Evolutionary conservation across 2,797 vertebrate genomes (phyloP).

Genomic region (Scarus forsteni): DNA sequence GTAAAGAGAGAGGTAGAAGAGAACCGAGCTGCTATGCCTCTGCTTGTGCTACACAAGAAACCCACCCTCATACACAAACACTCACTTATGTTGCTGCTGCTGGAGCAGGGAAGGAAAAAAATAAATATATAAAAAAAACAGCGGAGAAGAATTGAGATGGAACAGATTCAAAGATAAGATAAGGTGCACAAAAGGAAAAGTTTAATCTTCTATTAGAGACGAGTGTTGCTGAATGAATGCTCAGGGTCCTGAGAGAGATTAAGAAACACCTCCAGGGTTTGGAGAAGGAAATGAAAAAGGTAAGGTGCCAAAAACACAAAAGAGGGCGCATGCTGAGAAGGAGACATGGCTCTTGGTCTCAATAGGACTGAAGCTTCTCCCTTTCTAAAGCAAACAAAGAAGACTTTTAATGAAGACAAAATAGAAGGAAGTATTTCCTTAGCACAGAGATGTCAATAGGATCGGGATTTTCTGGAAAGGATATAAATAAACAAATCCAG

Average conservation of each 20-base stretch:
- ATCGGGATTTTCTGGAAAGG: too few relatives aligned
- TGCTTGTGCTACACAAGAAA: constrained; percentile 16
- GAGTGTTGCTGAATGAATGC: neutral
- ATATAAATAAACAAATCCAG: too few relatives aligned
- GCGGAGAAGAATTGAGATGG: constrained; percentile 7
- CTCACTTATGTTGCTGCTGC: neutral
- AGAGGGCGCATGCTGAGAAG: neutral
- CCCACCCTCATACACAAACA: constrained; percentile 6
- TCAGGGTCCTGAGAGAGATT: constrained; percentile 6
- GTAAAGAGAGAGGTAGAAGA: constrained; percentile 7
- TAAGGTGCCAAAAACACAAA: neutral
- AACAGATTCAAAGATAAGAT: constrained; percentile 36
- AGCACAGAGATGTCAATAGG: too few relatives aligned
- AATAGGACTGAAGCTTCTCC: neutral
- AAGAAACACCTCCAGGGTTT: constrained; percentile 6
- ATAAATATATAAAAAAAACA: neutral
- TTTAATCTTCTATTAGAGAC: constrained; percentile 33
- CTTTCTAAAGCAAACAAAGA: neutral
- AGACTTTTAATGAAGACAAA: neutral
- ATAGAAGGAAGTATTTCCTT: too few relatives aligned
- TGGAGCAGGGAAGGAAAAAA: neutral
- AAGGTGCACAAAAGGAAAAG: constrained; percentile 16
- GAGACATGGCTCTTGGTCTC: neutral
- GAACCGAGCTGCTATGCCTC: constrained; percentile 12
- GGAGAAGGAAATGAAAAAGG: constrained; percentile 1